These are phyloP conservation scores for Labeo rohita DNA, from an alignment of 2,113 vertebrate genomes.

Conservation along the genomic window DNA sequence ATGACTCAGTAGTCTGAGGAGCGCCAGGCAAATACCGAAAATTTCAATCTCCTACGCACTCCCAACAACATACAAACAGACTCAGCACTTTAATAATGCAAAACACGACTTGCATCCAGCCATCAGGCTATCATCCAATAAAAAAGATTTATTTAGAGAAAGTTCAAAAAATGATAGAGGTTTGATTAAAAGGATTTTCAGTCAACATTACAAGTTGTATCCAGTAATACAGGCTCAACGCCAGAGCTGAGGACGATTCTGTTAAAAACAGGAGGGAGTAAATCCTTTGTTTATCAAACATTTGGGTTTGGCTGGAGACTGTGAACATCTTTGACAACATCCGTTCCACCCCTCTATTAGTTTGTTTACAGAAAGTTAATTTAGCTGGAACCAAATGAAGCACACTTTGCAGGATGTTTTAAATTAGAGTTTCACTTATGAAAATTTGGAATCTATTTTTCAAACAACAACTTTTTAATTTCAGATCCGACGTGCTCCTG, in stretches of 20 bases:
- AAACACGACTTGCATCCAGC: constrained; percentile 7
- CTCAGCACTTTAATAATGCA: background rate
- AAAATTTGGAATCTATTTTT: background rate
- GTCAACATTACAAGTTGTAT: background rate
- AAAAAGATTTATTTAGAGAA: background rate
- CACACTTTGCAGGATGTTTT: constrained; percentile 12
- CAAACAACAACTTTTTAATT: constrained; percentile 12
- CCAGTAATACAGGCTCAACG: background rate
- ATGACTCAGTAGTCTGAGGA: constrained; percentile 38
- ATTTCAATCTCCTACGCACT: constrained; percentile 17
- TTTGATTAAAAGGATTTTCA: constrained; percentile 16
- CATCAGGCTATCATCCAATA: background rate
- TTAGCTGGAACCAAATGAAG: constrained; percentile 23
- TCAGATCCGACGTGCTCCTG: background rate
- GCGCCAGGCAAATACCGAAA: constrained; percentile 35
- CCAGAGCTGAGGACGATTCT: background rate
- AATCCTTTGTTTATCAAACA: constrained; percentile 34
- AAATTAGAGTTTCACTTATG: background rate
- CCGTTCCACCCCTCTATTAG: constrained; percentile 14
- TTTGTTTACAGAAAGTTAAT: constrained; percentile 29
- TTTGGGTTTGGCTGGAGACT: constrained; percentile 15
- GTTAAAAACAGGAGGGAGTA: constrained; percentile 4
- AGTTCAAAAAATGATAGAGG: background rate
- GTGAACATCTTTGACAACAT: constrained; percentile 13
- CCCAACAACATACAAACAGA: background rate